A percentile compares a stretch with the other conserved stretches of the same genome.
phyloP scores from a whole-genome alignment of 2,888 invertebrate species.

The Drosophila maculinotata region DNA sequence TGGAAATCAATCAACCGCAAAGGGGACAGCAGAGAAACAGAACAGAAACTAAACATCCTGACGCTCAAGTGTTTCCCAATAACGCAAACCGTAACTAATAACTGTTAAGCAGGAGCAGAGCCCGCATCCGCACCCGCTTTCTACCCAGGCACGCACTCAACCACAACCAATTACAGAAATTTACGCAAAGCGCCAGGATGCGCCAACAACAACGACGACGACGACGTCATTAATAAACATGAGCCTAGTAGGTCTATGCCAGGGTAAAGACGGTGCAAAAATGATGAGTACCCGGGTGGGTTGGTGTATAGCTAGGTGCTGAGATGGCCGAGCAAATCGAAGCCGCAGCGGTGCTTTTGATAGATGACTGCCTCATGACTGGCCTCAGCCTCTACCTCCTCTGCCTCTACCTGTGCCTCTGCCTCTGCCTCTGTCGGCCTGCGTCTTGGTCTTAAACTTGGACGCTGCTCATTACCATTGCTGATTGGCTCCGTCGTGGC shows the following conservation, averaged over 20 bases:
- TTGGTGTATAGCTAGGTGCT: constrained; percentile 42
- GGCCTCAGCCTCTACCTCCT: no score
- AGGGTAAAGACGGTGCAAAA: constrained; percentile 44
- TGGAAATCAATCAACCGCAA: constrained; percentile 76
- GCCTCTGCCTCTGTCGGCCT: constrained; percentile 11
- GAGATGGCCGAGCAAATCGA: constrained; percentile 58
- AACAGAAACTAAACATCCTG: constrained; percentile 33
- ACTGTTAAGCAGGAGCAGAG: constrained; percentile 47
- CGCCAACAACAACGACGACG: constrained; percentile 33
- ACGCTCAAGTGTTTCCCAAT: constrained; percentile 67
- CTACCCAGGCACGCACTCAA: constrained; percentile 57
- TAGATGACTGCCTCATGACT: constrained; percentile 61
- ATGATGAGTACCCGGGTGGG: constrained; percentile 38
- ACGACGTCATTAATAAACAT: constrained; percentile 74
- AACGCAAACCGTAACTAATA: constrained; percentile 71
- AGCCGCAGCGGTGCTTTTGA: constrained; percentile 69
- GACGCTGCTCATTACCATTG: constrained; percentile 69
- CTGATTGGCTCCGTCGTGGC: constrained; percentile 63
- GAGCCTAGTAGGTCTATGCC: constrained; percentile 47
- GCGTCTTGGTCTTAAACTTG: constrained; percentile 40
- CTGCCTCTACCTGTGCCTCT: constrained; percentile 7
- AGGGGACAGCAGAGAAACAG: constrained; percentile 10
- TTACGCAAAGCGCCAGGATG: constrained; percentile 72
- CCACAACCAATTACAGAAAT: constrained; percentile 78
- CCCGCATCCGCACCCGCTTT: constrained; percentile 9